Conservation (phyloP, 2,113 vertebrate species). For the Crotalus tigris region DNA sequence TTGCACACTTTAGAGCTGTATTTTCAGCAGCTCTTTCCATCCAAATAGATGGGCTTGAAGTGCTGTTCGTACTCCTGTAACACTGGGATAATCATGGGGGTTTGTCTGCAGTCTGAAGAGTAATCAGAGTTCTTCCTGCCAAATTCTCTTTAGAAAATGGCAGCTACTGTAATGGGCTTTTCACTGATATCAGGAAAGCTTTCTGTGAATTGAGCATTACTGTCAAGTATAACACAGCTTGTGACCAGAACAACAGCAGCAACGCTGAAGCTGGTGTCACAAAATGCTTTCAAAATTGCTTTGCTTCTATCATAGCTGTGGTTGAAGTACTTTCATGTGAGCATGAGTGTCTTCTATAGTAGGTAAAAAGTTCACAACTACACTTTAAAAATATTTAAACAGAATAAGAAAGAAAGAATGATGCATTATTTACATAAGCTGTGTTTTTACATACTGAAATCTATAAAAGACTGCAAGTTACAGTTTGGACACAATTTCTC, state of each 20-base stretch:
- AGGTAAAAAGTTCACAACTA: not conserved
- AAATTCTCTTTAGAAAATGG: conserved; percentile 29
- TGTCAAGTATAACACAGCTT: conserved; percentile 18
- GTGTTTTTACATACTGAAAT: not conserved
- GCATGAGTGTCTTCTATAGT: not conserved
- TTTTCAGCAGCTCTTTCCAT: not conserved
- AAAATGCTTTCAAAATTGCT: conserved; percentile 21
- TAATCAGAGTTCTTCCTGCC: conserved; percentile 23
- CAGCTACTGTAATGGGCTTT: conserved; percentile 29
- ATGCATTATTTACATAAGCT: not conserved
- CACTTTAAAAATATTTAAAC: not conserved
- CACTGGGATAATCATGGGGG: not conserved
- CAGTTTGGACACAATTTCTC: not conserved
- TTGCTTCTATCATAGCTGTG: not conserved
- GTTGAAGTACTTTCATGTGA: not conserved
- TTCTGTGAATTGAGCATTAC: conserved; percentile 24
- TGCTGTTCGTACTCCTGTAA: not conserved
- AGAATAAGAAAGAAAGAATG: not conserved
- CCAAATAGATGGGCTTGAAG: not conserved
- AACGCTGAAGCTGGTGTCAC: conserved; percentile 6
- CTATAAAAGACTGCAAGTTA: not conserved
- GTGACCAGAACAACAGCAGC: conserved; percentile 15
- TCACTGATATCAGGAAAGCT: conserved; percentile 21
- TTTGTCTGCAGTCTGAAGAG: conserved; percentile 8
- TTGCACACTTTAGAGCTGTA: conserved; percentile 5